A percentile compares a stretch with the other conserved stretches of the same genome.
Conservation (phyloP, 2,113 vertebrate species). For the Phaetusa simplex region DNA sequence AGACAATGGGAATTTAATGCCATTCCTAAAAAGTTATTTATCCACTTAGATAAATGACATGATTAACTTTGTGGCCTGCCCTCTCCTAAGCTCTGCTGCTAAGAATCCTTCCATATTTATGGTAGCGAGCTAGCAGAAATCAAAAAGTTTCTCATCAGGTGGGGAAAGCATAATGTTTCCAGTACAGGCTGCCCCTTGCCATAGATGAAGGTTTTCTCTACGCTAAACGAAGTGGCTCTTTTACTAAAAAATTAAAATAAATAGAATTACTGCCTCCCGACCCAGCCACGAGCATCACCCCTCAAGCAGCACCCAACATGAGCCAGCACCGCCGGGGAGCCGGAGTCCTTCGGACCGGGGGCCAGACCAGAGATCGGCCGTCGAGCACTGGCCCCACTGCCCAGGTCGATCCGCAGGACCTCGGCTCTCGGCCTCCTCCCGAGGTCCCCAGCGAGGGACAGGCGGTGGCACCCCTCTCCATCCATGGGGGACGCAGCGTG, state of each 20-base stretch:
- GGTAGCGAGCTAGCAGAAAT: neutral
- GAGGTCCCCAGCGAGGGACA: neutral
- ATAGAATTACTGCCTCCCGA: neutral
- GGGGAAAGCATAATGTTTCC: fast-evolving
- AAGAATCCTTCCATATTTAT: neutral
- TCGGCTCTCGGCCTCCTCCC: neutral
- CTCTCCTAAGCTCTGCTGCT: neutral
- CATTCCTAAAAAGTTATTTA: neutral
- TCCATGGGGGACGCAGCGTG: fast-evolving
- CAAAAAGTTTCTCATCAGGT: neutral
- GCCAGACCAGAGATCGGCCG: too few species aligned
- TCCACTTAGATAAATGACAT: neutral
- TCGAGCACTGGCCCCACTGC: neutral
- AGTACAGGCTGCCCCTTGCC: neutral
- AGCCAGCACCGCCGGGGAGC: fast-evolving
- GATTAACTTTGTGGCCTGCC: neutral
- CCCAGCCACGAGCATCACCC: neutral
- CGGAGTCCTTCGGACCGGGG: neutral
- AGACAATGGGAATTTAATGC: neutral
- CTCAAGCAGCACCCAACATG: fast-evolving
- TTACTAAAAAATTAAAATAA: neutral
- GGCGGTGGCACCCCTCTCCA: neutral
- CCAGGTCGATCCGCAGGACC: fast-evolving
- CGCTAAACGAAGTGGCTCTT: neutral
- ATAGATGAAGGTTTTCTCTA: neutral